phyloP scores from a whole-genome alignment of 92 coral and sea anemone genomes.

The Epizoanthus rinbou region DNA sequence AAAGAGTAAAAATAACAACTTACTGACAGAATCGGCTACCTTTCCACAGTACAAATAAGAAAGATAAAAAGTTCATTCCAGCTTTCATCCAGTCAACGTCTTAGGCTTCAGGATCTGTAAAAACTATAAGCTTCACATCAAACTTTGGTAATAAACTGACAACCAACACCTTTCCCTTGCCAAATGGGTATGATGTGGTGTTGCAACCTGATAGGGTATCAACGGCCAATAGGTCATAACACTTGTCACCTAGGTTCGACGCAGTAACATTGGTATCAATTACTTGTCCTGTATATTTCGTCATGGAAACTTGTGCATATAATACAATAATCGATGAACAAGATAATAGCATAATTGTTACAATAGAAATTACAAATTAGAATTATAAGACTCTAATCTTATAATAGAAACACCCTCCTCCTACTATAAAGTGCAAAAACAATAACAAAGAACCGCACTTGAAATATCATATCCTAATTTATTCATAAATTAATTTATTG shows the following conservation, averaged over 20 bases:
- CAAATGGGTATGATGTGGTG: slow-evolving; percentile 43
- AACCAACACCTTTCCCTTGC: slow-evolving; percentile 39
- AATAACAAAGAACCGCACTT: no score
- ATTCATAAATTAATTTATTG: no score
- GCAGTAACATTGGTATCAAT: slow-evolving; percentile 29
- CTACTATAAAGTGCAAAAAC: no score
- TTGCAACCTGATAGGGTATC: slow-evolving; percentile 29
- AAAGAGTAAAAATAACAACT: neutral
- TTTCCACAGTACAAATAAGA: slow-evolving; percentile 7
- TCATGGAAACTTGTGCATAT: slow-evolving; percentile 37
- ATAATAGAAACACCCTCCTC: no score
- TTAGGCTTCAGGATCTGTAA: slow-evolving; percentile 10
- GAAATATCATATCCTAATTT: no score
- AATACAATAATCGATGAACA: neutral
- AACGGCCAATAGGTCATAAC: slow-evolving; percentile 31
- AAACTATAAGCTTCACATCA: neutral
- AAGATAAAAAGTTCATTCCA: neutral
- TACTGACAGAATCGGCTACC: neutral
- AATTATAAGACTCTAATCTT: no score
- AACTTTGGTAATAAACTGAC: neutral
- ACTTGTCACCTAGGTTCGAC: slow-evolving; percentile 31
- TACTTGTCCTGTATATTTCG: slow-evolving; percentile 18
- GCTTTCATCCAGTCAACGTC: neutral
- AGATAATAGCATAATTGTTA: no score
- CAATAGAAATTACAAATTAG: no score